A percentile compares a stretch with the other conserved stretches of the same genome.
These are phyloP conservation scores for Xerus inauris DNA, from an alignment of 2,113 vertebrate species.

Conservation along the genomic window DNA sequence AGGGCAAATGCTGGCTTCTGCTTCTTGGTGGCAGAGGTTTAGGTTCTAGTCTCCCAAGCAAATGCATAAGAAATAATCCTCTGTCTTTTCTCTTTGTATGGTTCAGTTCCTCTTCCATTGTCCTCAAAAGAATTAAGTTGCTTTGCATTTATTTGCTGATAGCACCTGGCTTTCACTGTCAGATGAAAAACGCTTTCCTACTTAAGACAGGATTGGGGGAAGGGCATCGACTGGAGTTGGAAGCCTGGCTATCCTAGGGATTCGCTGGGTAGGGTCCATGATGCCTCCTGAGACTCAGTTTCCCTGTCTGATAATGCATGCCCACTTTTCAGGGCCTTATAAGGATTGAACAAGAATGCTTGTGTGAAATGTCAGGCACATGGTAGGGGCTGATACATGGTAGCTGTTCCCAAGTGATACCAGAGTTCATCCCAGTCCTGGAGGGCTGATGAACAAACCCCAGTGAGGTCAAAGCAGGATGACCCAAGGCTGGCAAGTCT, in stretches of 20 bases:
- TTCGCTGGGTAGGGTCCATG: background rate
- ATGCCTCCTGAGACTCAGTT: background rate
- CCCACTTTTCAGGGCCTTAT: too few species aligned
- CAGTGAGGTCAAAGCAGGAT: background rate
- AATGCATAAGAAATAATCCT: background rate
- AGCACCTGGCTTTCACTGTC: background rate
- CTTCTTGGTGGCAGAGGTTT: background rate
- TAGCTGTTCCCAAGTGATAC: background rate
- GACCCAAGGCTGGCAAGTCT: background rate
- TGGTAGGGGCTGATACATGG: background rate
- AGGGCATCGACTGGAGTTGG: background rate
- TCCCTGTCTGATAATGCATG: background rate
- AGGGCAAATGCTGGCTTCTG: constrained; percentile 21
- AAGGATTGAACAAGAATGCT: background rate
- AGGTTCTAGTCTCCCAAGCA: background rate
- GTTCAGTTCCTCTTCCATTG: background rate
- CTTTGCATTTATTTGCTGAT: too few species aligned
- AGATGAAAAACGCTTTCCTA: background rate
- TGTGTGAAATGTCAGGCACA: background rate
- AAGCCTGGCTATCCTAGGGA: background rate
- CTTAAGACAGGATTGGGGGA: background rate
- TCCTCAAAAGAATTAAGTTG: background rate
- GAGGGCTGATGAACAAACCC: background rate
- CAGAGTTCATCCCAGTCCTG: background rate
- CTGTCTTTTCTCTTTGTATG: background rate